Base-by-base conservation (phyloP, 2,113 vertebrate genomes). In the Jaculus jaculus region DNA sequence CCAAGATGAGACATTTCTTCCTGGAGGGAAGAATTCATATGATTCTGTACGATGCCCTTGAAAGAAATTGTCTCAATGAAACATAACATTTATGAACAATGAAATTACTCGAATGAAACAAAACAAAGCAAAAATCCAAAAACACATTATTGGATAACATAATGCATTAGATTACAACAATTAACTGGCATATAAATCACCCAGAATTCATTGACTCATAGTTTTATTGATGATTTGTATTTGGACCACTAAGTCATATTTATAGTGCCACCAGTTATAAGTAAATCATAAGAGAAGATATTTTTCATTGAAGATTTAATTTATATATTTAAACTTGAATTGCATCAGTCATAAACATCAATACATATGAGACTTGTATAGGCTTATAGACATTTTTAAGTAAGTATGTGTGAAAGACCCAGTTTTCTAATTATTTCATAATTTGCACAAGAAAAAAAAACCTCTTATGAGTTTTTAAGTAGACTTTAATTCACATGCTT, bases 401-500 rank as follows among this genome's bases (percentile, higher is more conserved):
- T 20, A 60, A 26, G 54, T 13, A 68, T 85, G 47, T 63, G 71
- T 42, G 17, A 93, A 93, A 54, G 24, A 28, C 54, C 88, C 26
- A 10, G 7, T 32, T 90, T 91, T 63, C 42, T 89, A 90, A 51
- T 23, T 90, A 87, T 77, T 75, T 60, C 5, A 85, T 65, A 80
- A 11, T 95, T 92, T 78, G 12, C 51, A 78, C 26, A 63, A 3
- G 23, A n/a, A 73, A 28, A 65, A 61, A 69, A 84, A 77, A 75
- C 10, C 1, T 18, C 21, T 93, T 66, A 77, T 32, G 10, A 72
- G 42, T 47, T 74, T 81, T 84, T 63, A 61, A 83, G 12, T 73
- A 34, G 11, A 42, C 32, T n/a, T 71, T 91, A 92, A 75, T 93
- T 72, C 83, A 83, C 66, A 83, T 39, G 37, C 11, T 81, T 90